Evolutionary conservation across 2,113 vertebrate species (phyloP).

Genomic region (Eleginops maclovinus): DNA sequence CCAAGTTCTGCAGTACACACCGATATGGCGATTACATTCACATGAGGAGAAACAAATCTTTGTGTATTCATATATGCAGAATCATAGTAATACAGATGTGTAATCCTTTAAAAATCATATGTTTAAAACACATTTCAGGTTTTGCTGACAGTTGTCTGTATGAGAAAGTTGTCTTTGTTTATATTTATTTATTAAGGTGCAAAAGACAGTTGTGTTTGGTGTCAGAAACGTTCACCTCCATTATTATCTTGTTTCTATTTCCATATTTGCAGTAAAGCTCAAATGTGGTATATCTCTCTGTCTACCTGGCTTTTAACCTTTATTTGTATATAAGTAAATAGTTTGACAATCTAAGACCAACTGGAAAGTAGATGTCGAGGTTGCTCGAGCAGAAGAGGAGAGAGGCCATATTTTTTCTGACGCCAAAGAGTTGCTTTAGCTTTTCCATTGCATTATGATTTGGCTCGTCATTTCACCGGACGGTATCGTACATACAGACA

Average conservation of each 20-base stretch:
- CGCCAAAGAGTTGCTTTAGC: slow-evolving; percentile 87
- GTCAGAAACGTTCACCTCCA: slow-evolving; percentile 68
- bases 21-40: slow-evolving; percentile 31
- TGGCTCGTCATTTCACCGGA: slow-evolving; percentile 2
- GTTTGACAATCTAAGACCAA: slow-evolving; percentile 84
- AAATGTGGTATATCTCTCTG: slow-evolving; percentile 72
- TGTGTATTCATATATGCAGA: slow-evolving; percentile 55
- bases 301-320: slow-evolving; percentile 83
- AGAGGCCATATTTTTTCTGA: slow-evolving; percentile 86
- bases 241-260: slow-evolving; percentile 65
- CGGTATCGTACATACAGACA: background rate
- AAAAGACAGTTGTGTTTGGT: slow-evolving; percentile 84
- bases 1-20: slow-evolving; percentile 8
- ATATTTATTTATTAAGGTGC: slow-evolving; percentile 78
- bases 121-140: slow-evolving; percentile 25
- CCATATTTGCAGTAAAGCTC: slow-evolving; percentile 65
- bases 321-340: slow-evolving; percentile 86
- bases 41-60: slow-evolving; percentile 30
- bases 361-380: slow-evolving; percentile 83
- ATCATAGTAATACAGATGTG: slow-evolving; percentile 29
- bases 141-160: slow-evolving; percentile 44
- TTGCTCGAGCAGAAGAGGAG: slow-evolving; percentile 73
- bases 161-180: slow-evolving; percentile 30
- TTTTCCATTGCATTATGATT: slow-evolving; percentile 65
- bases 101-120: slow-evolving; percentile 48